These are phyloP conservation scores for Progne subis DNA, from an alignment of 2,113 vertebrate genomes.

Conservation along the genomic window DNA sequence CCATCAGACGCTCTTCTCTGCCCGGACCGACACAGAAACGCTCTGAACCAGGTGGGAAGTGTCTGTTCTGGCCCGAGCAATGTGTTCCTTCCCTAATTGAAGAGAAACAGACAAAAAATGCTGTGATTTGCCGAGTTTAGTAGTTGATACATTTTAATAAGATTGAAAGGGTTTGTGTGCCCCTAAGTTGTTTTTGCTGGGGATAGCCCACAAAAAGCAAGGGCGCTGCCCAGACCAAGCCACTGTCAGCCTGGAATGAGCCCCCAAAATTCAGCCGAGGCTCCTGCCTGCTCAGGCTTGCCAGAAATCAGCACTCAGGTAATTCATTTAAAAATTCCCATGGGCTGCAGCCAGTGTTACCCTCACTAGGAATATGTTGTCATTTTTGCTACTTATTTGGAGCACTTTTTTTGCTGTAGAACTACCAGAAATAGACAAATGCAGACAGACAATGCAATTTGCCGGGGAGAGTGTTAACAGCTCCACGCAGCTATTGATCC, in stretches of 20 bases:
- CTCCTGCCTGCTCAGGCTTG: not conserved
- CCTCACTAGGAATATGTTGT: not conserved
- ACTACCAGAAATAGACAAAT: not conserved
- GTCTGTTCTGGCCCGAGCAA: fast-evolving
- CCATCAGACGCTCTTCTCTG: not conserved
- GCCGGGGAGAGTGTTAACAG: not conserved
- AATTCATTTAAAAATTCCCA: constrained; percentile 4
- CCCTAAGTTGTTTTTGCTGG: not conserved
- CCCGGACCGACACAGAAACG: fast-evolving
- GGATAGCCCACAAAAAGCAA: not conserved
- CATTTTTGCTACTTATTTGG: constrained; percentile 1
- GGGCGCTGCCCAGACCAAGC: not conserved
- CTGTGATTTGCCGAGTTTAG: not conserved
- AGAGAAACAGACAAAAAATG: not conserved
- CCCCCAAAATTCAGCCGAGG: not conserved
- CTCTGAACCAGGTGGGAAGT: not conserved
- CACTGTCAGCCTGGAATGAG: not conserved
- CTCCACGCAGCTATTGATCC: not conserved
- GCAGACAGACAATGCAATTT: not conserved
- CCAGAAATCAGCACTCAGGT: not conserved
- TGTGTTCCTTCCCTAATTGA: not conserved
- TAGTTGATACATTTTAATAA: not conserved
- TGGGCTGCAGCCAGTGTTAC: constrained; percentile 20
- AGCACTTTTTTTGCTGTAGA: not conserved
- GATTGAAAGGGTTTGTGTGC: not conserved